Evolutionary conservation across 2,888 invertebrate species (phyloP).

Genomic region (Zootermopsis nevadensis): DNA sequence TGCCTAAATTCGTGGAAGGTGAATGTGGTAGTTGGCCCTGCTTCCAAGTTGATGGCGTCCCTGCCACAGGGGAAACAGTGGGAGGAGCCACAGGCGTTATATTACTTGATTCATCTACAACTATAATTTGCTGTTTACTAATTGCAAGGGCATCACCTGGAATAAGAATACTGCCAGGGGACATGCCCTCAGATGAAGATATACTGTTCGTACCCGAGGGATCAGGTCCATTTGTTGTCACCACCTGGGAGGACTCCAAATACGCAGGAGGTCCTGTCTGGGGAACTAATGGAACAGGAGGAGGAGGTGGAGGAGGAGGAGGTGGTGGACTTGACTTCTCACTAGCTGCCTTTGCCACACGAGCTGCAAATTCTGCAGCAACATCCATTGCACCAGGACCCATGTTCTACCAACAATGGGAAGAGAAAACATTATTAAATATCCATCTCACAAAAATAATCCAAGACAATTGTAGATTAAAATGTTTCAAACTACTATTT

Average conservation of each 20-base stretch:
- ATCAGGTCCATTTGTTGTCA: conserved; percentile 45
- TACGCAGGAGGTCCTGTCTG: conserved; percentile 9
- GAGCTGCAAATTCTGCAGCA: conserved; percentile 61
- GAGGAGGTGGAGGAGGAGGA: conserved; percentile 37
- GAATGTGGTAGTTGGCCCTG: conserved; percentile 28
- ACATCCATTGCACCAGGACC: conserved; percentile 56
- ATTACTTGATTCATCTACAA: conserved; percentile 44
- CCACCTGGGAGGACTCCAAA: conserved; percentile 31
- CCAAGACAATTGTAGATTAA: no score
- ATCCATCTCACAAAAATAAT: neutral
- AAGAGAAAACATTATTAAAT: neutral
- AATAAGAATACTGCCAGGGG: conserved; percentile 20
- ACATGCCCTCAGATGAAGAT: neutral
- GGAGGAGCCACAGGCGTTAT: neutral
- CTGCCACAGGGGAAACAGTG: neutral
- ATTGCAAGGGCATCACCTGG: conserved; percentile 31
- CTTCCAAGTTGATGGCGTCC: conserved; percentile 36
- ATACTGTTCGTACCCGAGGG: conserved; percentile 34
- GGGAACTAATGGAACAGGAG: conserved; percentile 20
- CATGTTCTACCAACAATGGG: conserved; percentile 43
- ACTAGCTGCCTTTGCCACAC: conserved; percentile 60
- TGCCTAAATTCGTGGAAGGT: conserved; percentile 38
- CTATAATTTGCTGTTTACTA: conserved; percentile 47
- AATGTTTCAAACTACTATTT: no score
- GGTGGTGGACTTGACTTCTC: conserved; percentile 53